phyloP scores from a whole-genome alignment of 2,888 invertebrate genomes.

The Lymantria dispar region DNA sequence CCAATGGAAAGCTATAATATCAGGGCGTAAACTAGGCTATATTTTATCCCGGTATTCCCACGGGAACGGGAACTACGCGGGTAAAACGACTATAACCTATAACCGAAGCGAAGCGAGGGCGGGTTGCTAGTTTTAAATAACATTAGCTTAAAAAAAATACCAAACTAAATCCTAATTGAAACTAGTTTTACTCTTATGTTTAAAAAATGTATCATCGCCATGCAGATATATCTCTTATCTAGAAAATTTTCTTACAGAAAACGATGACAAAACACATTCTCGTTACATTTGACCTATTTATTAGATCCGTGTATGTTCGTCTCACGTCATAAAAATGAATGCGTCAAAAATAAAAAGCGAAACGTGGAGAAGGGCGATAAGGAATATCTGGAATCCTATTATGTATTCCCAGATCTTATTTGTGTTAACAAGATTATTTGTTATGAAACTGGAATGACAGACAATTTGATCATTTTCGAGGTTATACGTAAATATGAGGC shows the following conservation, averaged over 20 bases:
- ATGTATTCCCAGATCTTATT: slow-evolving; percentile 38
- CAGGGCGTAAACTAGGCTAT: no score
- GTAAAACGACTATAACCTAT: no score
- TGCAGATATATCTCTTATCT: neutral
- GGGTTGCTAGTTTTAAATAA: no score
- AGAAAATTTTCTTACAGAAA: no score
- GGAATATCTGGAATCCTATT: slow-evolving; percentile 28
- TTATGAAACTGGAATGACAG: slow-evolving; percentile 25
- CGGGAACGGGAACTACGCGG: no score
- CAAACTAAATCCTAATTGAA: no score
- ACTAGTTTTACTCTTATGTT: no score
- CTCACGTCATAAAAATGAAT: slow-evolving; percentile 19
- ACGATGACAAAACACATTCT: neutral
- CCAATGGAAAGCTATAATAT: no score
- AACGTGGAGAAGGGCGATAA: slow-evolving; percentile 23
- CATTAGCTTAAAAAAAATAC: no score
- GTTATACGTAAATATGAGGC: slow-evolving; percentile 16
- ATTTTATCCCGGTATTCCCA: no score
- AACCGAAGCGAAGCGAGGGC: no score
- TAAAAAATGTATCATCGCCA: neutral
- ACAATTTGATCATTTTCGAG: slow-evolving; percentile 28
- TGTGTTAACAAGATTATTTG: slow-evolving; percentile 37
- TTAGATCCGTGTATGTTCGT: slow-evolving; percentile 2
- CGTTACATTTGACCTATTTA: neutral
- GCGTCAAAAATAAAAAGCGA: slow-evolving; percentile 23